phyloP scores from a whole-genome alignment of 2,113 vertebrate species.

The Forbesichthys agassizii region DNA sequence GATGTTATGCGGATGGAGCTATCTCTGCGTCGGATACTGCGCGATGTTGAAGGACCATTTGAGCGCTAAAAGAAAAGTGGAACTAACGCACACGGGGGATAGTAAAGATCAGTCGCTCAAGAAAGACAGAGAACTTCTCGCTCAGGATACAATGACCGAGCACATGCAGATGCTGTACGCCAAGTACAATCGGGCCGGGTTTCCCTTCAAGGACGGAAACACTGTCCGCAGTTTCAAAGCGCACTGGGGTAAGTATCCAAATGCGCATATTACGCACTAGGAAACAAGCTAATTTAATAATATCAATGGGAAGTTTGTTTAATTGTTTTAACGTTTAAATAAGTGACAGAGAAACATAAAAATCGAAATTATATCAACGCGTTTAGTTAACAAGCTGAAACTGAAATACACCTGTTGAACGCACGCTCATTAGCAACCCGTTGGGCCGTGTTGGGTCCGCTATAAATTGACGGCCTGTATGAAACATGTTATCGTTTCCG shows the following conservation, averaged over 20 bases:
- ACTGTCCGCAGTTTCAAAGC: conserved; percentile 88
- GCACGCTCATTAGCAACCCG: conserved; percentile 38
- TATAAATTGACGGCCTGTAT: too few species aligned
- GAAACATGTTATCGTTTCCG: too few species aligned
- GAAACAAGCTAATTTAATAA: too few species aligned
- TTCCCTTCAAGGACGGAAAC: conserved; percentile 82
- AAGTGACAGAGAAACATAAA: too few species aligned
- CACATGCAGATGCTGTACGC: conserved; percentile 93
- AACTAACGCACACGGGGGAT: conserved; percentile 43
- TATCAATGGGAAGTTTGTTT: too few species aligned
- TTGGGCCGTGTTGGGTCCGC: neutral
- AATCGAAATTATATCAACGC: neutral
- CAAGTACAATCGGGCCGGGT: conserved; percentile 79
- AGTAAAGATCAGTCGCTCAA: conserved; percentile 23
- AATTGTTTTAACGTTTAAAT: too few species aligned
- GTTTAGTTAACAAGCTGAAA: conserved; percentile 1
- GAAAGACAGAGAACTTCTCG: conserved; percentile 45
- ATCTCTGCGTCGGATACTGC: conserved; percentile 72
- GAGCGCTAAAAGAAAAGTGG: conserved; percentile 51
- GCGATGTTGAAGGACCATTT: conserved; percentile 65
- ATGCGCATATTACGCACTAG: conserved; percentile 33
- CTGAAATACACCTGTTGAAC: conserved; percentile 63
- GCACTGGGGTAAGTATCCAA: conserved; percentile 73
- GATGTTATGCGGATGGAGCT: conserved; percentile 81
- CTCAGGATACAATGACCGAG: conserved; percentile 83